Evolutionary conservation across 2,797 vertebrate genomes (phyloP).

Genomic region (Graptemys geographica): DNA sequence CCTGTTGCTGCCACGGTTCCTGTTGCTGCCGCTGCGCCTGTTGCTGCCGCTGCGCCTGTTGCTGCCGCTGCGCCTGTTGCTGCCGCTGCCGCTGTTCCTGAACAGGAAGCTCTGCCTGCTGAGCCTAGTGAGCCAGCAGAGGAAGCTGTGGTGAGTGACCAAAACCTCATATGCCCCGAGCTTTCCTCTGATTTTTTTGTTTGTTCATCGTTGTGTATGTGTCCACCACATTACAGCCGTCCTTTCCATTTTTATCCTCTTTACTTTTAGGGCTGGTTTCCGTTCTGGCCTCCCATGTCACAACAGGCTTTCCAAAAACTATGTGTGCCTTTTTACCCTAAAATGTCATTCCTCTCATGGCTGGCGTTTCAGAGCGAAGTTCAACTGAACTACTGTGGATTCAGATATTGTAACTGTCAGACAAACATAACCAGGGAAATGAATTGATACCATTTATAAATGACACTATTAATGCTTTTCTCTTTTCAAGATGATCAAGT

Average conservation of each 20-base stretch:
- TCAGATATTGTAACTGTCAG: not conserved
- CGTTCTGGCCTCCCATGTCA: rapidly evolving
- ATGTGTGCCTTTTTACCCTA: rapidly evolving
- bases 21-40: too few species aligned
- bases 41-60: conserved; percentile 7
- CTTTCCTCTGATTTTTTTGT: not conserved
- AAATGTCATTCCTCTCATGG: not conserved
- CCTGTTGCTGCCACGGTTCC: not conserved
- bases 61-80: conserved; percentile 11
- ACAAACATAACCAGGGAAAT: conserved; percentile 11
- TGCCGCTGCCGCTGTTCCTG: conserved; percentile 10
- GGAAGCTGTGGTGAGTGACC: conserved; percentile 79
- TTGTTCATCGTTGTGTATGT: conserved; percentile 14
- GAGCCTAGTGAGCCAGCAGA: conserved; percentile 68
- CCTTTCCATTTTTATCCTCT: not conserved
- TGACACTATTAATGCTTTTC: not conserved
- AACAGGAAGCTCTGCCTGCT: conserved; percentile 48
- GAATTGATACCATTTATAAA: not conserved
- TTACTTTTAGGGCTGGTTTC: not conserved
- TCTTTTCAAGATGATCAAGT: conserved; percentile 3
- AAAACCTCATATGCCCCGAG: rapidly evolving
- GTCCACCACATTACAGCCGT: conserved; percentile 20
- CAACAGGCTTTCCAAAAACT: conserved; percentile 1
- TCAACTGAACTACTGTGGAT: not conserved
- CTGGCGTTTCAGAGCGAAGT: conserved; percentile 16